These are phyloP conservation scores for Notolabrus celidotus DNA, from an alignment of 2,797 vertebrate species.

Conservation along the genomic window DNA sequence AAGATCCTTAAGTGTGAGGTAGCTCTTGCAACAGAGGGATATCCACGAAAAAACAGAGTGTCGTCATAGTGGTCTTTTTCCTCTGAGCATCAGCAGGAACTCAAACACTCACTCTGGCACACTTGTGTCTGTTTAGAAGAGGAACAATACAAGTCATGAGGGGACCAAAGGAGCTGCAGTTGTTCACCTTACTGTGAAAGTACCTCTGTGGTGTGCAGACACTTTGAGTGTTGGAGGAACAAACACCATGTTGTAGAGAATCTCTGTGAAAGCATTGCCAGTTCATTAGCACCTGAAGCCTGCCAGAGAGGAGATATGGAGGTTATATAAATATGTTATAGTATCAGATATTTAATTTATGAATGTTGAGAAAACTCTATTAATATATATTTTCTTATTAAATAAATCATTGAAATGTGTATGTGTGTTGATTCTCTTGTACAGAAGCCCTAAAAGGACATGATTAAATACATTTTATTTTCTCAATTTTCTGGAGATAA, in stretches of 20 bases:
- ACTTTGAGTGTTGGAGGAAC: conserved; percentile 67
- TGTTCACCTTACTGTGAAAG: not conserved
- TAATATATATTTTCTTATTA: conserved; percentile 36
- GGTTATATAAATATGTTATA: too few species aligned
- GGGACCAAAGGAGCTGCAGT: not conserved
- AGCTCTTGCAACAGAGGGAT: too few species aligned
- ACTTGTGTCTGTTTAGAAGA: conserved; percentile 75
- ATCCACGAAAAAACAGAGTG: too few species aligned
- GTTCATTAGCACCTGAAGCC: conserved; percentile 37
- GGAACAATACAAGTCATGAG: not conserved
- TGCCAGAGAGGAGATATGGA: not conserved
- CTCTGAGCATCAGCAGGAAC: too few species aligned
- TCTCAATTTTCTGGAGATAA: too few species aligned
- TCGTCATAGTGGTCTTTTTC: too few species aligned
- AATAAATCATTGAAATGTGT: conserved; percentile 18
- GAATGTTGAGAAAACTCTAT: not conserved
- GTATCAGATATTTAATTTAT: conserved; percentile 35
- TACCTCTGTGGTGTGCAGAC: conserved; percentile 84
- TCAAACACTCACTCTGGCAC: conserved; percentile 84
- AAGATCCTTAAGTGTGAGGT: too few species aligned
- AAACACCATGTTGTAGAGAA: conserved; percentile 74
- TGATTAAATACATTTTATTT: too few species aligned
- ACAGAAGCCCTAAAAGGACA: too few species aligned
- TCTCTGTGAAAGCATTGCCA: conserved; percentile 65
- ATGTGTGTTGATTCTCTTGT: not conserved